Evolutionary conservation across 2,888 invertebrate genomes (phyloP), one percentile per base, ranked within the genome.

Genomic region (Spilosoma lubricipeda): DNA sequence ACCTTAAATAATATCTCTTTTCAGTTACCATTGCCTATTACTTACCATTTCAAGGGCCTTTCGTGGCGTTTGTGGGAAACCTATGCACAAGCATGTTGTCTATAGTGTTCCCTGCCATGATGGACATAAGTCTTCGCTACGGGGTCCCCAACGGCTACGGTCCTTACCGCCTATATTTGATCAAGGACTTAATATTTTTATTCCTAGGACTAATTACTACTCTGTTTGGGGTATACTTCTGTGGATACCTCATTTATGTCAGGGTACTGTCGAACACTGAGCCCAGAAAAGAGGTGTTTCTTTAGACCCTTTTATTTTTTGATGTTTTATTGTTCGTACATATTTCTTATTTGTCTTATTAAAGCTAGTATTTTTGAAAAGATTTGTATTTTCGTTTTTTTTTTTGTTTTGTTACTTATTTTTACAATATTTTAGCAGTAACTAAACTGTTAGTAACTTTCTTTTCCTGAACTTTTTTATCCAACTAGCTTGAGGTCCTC

Each of bases 41-140:
- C 0, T 74, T 91, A 13, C 93, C 93, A 5, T 90, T 90, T 66
- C 94, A 93, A 91, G 92, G 88, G 0, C 90, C 93, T 0, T 88
- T 93, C 73, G 90, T 94, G 2, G 91, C 93, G 0, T 92, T 93
- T 71, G 91, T 92, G 18, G 93, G 93, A 0, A 92, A 90, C 73
- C 80, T 93, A 1, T 93, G 93, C 77, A 92, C 93, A 0, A 87
- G 90, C 0, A 76, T 91, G 72, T 80, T 93, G 8, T 87, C 90
- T 0, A 74, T 94, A 0, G 90, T 93, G 0, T 94, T 92, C 72
- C 94, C 94, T 0, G 91, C 93, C 0, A 70, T 91, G 56, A 94
- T 94, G 93, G 93, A 94, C 56, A 42, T 93, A 2, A 83, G 92
- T 69, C 81, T 94, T 9, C 82, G 87, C 74, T 93, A 93, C 71